These are phyloP conservation scores for Amphipyra tragopoginis DNA, from an alignment of 2,888 invertebrate genomes.

Conservation along the genomic window DNA sequence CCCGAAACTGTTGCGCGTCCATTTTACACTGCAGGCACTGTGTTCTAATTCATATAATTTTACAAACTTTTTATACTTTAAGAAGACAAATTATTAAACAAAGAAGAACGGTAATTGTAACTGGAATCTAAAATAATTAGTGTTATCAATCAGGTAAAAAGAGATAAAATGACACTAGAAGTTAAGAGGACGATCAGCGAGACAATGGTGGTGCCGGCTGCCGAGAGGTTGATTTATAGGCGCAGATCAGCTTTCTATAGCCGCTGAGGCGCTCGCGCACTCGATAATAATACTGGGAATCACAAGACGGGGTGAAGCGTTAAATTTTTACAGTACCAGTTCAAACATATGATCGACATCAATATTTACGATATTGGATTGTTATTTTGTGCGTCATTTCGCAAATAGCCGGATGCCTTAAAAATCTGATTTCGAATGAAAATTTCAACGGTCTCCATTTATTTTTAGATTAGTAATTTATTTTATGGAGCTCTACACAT, in stretches of 20 bases:
- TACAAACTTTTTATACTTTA: background rate
- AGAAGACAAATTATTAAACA: background rate
- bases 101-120: constrained; percentile 5
- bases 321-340: constrained; percentile 12
- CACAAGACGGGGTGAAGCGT: constrained; percentile 25
- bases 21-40: constrained; percentile 82
- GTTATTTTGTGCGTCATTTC: background rate
- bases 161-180: constrained; percentile 60
- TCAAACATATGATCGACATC: background rate
- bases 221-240: constrained; percentile 81
- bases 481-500: background rate
- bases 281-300: constrained; percentile 33
- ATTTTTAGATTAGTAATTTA: background rate
- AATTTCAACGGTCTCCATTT: background rate
- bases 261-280: constrained; percentile 55
- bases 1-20: constrained; percentile 94
- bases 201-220: constrained; percentile 78
- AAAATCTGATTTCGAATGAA: background rate
- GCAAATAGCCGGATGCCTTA: too few species aligned
- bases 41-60: constrained; percentile 42
- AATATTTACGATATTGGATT: constrained; percentile 17
- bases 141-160: constrained; percentile 9
- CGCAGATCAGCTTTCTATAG: constrained; percentile 81
- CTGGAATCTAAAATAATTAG: constrained; percentile 16
- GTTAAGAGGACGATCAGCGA: constrained; percentile 75